Percentiles rank a stretch among this genome's conserved stretches.
These are phyloP conservation scores for Cotesia vestalis DNA, from an alignment of 1,140 invertebrate species.

Conservation along the genomic window DNA sequence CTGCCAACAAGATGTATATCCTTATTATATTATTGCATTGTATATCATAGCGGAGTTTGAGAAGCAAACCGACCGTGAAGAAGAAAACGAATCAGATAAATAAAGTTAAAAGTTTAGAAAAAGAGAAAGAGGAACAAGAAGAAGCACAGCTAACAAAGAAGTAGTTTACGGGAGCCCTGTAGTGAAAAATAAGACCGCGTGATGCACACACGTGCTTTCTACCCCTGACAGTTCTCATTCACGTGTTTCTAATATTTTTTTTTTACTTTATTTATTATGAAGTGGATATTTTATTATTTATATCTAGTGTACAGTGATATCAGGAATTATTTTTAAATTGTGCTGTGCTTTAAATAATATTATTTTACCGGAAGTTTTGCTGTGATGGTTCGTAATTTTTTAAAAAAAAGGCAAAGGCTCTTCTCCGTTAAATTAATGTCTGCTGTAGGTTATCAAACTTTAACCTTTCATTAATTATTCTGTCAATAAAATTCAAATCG, in stretches of 20 bases:
- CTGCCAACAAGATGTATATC: conserved; percentile 12
- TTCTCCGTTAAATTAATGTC: neutral
- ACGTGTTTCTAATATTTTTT: neutral
- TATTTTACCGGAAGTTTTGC: neutral
- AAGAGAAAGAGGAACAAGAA: conserved; percentile 9
- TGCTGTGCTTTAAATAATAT: too few relatives aligned
- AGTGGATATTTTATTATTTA: conserved; percentile 1
- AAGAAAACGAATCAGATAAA: conserved; percentile 16
- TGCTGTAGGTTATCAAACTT: neutral
- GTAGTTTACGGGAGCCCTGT: conserved; percentile 23
- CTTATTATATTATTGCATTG: neutral
- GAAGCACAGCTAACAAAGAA: conserved; percentile 16
- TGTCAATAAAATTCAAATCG: neutral
- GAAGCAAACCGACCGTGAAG: conserved; percentile 1
- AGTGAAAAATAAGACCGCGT: conserved; percentile 43
- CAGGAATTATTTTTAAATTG: conserved; percentile 4
- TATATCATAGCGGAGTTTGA: neutral
- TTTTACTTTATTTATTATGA: neutral
- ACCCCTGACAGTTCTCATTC: conserved; percentile 30
- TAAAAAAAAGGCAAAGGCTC: neutral
- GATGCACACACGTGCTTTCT: conserved; percentile 42
- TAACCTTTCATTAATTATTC: neutral
- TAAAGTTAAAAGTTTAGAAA: too few relatives aligned
- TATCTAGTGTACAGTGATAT: conserved; percentile 8
- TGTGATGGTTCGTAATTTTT: neutral